A percentile compares a stretch with the other conserved stretches of the same genome.
These are phyloP conservation scores for Tangara arthus DNA, from an alignment of 2,797 vertebrate species.

Conservation along the genomic window DNA sequence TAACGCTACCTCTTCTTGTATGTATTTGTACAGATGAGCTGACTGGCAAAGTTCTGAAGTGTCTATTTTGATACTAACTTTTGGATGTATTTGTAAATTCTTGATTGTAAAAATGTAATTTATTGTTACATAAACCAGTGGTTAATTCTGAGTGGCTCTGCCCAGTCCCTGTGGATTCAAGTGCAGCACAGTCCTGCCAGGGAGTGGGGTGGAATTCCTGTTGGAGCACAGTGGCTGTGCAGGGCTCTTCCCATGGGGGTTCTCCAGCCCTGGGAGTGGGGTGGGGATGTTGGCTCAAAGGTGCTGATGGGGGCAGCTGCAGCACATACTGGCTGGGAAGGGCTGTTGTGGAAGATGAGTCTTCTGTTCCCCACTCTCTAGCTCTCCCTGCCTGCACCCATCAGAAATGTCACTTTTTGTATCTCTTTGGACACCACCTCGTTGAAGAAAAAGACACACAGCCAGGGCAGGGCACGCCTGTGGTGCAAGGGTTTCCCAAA, in stretches of 20 bases:
- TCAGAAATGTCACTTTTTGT: fast-evolving
- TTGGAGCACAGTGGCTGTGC: neutral
- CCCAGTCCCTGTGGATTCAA: fast-evolving
- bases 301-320: neutral
- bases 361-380: neutral
- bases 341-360: too few species aligned
- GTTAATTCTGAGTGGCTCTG: neutral
- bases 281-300: neutral
- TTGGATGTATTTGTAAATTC: conserved; percentile 31
- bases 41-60: neutral
- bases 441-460: conserved; percentile 26
- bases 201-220: fast-evolving
- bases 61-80: conserved; percentile 40
- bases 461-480: neutral
- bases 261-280: fast-evolving
- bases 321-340: neutral
- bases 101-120: conserved; percentile 26
- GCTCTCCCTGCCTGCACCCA: neutral
- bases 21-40: conserved; percentile 1
- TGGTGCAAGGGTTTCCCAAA: conserved; percentile 51
- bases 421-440: fast-evolving
- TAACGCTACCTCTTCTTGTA: conserved; percentile 11
- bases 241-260: neutral
- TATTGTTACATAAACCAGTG: conserved; percentile 21
- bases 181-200: neutral